Conservation (phyloP, 2,113 vertebrate species). For the Symphodus melops region DNA sequence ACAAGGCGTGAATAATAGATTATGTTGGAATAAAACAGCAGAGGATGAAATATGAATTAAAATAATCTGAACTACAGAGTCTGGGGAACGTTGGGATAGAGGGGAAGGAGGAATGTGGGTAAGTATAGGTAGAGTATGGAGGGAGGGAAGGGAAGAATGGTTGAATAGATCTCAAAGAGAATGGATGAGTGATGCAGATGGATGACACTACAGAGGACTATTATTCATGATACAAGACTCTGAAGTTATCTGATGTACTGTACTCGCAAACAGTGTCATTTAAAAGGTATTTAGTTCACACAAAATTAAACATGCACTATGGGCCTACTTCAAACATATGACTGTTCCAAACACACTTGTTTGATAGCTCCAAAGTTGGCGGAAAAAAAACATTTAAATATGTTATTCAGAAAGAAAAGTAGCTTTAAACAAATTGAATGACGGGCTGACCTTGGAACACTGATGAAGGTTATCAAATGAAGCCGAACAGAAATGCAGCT, state of each 20-base stretch:
- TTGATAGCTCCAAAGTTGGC: background rate
- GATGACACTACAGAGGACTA: conserved; percentile 16
- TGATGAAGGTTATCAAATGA: background rate
- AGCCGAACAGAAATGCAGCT: background rate
- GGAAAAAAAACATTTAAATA: background rate
- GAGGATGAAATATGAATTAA: conserved; percentile 70
- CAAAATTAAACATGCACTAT: background rate
- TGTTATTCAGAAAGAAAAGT: conserved; percentile 4
- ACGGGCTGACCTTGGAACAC: conserved; percentile 15
- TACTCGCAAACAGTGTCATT: background rate
- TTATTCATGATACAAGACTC: conserved; percentile 19
- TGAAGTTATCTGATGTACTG: conserved; percentile 7
- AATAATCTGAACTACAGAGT: conserved; percentile 64
- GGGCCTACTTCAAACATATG: too few species aligned
- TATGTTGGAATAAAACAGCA: conserved; percentile 62
- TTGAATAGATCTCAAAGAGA: conserved; percentile 51
- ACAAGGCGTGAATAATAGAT: conserved; percentile 71
- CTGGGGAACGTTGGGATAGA: background rate
- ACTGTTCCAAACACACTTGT: background rate
- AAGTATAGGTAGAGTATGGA: background rate
- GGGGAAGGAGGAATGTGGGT: background rate
- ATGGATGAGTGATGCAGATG: conserved; percentile 37
- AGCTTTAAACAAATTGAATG: conserved; percentile 17
- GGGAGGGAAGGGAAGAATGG: background rate
- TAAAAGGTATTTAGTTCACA: conserved; percentile 17